These are phyloP conservation scores for Argya squamiceps DNA, from an alignment of 2,797 vertebrate genomes.

Conservation along the genomic window DNA sequence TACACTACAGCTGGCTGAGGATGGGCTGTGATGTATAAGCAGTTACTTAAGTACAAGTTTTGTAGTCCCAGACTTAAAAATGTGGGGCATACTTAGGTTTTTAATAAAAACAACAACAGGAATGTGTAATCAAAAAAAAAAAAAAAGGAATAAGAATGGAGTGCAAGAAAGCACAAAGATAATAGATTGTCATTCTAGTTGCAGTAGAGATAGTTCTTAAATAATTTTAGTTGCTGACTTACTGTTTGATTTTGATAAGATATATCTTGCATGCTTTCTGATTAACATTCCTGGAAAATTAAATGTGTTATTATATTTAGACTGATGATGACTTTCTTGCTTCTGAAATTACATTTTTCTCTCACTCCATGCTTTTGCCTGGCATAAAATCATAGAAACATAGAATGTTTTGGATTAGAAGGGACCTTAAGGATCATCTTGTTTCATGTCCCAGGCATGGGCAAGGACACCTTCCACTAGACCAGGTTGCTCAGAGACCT, in stretches of 20 bases:
- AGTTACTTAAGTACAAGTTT: background rate
- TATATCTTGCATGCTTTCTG: conserved; percentile 6
- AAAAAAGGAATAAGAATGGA: background rate
- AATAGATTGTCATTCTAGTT: background rate
- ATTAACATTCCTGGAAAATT: conserved; percentile 43
- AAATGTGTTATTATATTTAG: conserved; percentile 9
- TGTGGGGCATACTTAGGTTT: background rate
- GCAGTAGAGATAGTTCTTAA: background rate
- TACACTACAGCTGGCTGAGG: background rate
- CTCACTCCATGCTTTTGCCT: background rate
- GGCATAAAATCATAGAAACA: background rate
- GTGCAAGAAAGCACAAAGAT: background rate
- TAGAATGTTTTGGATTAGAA: background rate
- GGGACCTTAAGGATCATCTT: background rate
- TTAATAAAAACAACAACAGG: background rate
- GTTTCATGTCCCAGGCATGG: background rate
- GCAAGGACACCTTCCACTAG: background rate
- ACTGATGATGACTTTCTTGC: background rate
- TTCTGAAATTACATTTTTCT: background rate
- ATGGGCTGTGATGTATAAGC: background rate
- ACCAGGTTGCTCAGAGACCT: background rate
- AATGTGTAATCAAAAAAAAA: background rate
- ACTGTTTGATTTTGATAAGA: conserved; percentile 47
- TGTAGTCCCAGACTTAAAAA: background rate
- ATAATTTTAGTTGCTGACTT: conserved; percentile 32